Conservation (phyloP, 2,888 invertebrate species). For the Caenorhabditis zanzibari region DNA sequence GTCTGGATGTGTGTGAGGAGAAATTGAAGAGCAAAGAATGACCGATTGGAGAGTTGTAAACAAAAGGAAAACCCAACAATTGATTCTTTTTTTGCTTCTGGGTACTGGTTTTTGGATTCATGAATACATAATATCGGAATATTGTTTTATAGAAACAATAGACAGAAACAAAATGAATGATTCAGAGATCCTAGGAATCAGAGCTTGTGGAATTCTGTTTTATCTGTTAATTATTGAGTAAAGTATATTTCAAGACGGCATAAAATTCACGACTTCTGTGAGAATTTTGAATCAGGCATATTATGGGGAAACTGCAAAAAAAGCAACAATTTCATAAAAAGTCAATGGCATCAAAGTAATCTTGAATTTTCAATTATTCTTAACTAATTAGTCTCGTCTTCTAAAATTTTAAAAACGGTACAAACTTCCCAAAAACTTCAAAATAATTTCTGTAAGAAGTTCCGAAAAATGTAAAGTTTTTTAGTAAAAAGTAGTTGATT, state of each 20-base stretch:
- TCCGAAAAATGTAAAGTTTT: neutral
- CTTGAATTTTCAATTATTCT: no score
- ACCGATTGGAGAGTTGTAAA: neutral
- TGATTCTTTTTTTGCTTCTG: neutral
- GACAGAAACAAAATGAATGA: conserved; percentile 11
- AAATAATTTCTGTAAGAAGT: neutral
- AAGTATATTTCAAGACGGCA: no score
- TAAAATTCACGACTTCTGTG: no score
- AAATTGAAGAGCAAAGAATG: conserved; percentile 34
- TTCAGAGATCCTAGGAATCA: neutral
- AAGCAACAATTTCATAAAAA: no score
- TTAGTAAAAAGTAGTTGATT: neutral
- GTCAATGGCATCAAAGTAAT: no score
- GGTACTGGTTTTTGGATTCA: conserved; percentile 6
- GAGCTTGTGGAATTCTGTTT: neutral
- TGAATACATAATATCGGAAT: conserved; percentile 20
- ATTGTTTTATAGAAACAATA: neutral
- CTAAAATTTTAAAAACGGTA: no score
- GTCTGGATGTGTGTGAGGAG: conserved; percentile 13
- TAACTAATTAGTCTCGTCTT: no score
- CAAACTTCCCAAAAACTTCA: no score
- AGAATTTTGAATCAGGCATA: no score
- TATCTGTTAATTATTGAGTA: neutral
- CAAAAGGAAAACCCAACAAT: neutral
- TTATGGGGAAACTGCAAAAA: no score